Base-by-base conservation (phyloP, 1,140 invertebrate species). In the Drosophila ambigua region DNA sequence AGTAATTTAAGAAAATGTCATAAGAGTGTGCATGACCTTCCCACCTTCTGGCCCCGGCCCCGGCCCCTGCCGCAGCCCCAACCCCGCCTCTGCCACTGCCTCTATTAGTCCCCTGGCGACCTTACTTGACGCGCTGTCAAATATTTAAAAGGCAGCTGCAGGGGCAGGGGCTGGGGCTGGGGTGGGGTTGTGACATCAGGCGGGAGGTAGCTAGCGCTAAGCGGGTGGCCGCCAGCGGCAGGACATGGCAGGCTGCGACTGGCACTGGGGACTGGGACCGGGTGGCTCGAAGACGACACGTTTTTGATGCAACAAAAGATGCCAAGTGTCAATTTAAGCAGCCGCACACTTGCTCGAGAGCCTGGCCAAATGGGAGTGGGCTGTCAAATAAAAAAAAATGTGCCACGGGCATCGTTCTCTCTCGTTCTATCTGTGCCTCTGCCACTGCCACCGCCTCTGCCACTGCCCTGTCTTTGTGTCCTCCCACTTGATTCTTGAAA, bases 281-380 rank as follows among this genome's bases (percentile, higher is more conserved):
- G 35, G 54, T 35, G 49, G 44, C 71, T 69, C 60, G 64, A 74
- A 64, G 59, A 74, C 81, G 65, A 87, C 82, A 87, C 83, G 71
- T 83, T 87, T 88, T 79, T 87, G 79, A 82, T 83, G 79, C 79
- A 88, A 88, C 83, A 87, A 87, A 83, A 87, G 84, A 88, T 88
- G 79, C 83, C 83, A 88, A 87, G 83, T 87, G 83, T 87, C 83
- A 87, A 87, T 87, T 87, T 87, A 87, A 89, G 63, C 76, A 88
- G 83, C 79, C 83, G 81, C 81, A 84, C 77, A 80, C 78, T 77
- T 53, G 62, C 45, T 44, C 28, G 44, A 73, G 68, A 60, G 52
- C 11, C 28, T 6, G 13, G 15, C 8, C 23, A 51, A 20, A n/a
- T 23, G 46, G 4, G 26, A 11, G 45, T 57, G 11, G 15, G 43